phyloP scores from a whole-genome alignment of 2,888 invertebrate species.

The Cerastis rubricosa region DNA sequence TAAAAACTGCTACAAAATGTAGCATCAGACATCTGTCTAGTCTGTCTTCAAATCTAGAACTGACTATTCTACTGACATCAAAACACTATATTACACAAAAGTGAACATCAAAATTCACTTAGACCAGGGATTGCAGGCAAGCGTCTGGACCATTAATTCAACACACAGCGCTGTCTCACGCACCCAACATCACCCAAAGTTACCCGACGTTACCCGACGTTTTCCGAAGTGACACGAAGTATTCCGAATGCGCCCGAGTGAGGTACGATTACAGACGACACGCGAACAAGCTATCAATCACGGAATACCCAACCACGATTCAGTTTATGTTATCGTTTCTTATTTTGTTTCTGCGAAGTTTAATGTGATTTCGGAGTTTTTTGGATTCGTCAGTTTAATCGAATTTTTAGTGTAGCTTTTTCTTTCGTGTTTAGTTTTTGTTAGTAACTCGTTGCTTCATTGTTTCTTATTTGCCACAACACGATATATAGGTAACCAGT shows the following conservation, averaged over 20 bases:
- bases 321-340: conserved; percentile 49
- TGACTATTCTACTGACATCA: conserved; percentile 9
- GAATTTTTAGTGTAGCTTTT: conserved; percentile 17
- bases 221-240: conserved; percentile 46
- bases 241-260: conserved; percentile 50
- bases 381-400: conserved; percentile 23
- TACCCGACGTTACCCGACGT: conserved; percentile 33
- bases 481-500: neutral
- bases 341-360: conserved; percentile 50
- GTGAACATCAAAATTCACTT: conserved; percentile 69
- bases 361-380: conserved; percentile 54
- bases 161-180: conserved; percentile 60
- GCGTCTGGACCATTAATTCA: conserved; percentile 64
- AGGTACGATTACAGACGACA: conserved; percentile 71
- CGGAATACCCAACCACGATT: conserved; percentile 59
- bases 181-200: conserved; percentile 46
- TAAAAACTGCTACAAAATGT: neutral
- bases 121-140: conserved; percentile 33
- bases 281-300: conserved; percentile 76
- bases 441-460: too few species aligned
- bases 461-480: neutral
- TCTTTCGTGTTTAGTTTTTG: neutral
- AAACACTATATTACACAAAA: conserved; percentile 42
- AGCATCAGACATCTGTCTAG: conserved; percentile 6
- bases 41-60: neutral